These are phyloP conservation scores for Philaethria dido DNA, from an alignment of 2,888 invertebrate genomes.

Conservation along the genomic window DNA sequence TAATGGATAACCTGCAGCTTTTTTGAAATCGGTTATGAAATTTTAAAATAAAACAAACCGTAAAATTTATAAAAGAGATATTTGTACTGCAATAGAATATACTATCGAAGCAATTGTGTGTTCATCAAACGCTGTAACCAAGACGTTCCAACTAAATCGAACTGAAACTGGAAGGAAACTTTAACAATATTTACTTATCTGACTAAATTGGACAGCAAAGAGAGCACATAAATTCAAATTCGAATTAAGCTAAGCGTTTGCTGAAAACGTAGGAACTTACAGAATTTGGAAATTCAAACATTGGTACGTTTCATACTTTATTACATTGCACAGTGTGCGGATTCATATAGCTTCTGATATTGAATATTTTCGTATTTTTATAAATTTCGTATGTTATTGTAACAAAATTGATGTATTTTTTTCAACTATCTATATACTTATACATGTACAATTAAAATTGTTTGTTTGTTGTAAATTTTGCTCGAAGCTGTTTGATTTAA, in stretches of 20 bases:
- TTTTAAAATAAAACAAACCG: neutral
- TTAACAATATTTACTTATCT: slow-evolving; percentile 49
- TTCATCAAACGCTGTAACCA: slow-evolving; percentile 7
- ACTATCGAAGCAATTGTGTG: neutral
- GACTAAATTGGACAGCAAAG: slow-evolving; percentile 45
- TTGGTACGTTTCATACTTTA: slow-evolving; percentile 32
- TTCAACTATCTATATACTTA: neutral
- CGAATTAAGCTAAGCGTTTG: slow-evolving; percentile 37
- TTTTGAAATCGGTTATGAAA: too few species aligned
- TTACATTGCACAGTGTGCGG: slow-evolving; percentile 18
- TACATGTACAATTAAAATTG: too few species aligned
- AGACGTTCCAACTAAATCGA: slow-evolving; percentile 33
- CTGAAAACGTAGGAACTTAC: slow-evolving; percentile 23
- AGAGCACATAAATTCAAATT: slow-evolving; percentile 41
- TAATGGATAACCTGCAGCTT: too few species aligned
- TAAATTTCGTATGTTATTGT: slow-evolving; percentile 13
- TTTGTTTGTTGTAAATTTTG: too few species aligned
- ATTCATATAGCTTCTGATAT: slow-evolving; percentile 20
- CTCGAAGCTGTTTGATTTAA: too few species aligned
- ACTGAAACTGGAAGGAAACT: slow-evolving; percentile 43
- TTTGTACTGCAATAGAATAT: neutral
- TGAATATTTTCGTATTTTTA: slow-evolving; percentile 15
- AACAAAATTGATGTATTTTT: neutral
- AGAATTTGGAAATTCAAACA: slow-evolving; percentile 32
- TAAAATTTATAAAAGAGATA: neutral